These are phyloP conservation scores for Agrenia bidenticulata DNA, from an alignment of 2,888 invertebrate species.

Conservation along the genomic window DNA sequence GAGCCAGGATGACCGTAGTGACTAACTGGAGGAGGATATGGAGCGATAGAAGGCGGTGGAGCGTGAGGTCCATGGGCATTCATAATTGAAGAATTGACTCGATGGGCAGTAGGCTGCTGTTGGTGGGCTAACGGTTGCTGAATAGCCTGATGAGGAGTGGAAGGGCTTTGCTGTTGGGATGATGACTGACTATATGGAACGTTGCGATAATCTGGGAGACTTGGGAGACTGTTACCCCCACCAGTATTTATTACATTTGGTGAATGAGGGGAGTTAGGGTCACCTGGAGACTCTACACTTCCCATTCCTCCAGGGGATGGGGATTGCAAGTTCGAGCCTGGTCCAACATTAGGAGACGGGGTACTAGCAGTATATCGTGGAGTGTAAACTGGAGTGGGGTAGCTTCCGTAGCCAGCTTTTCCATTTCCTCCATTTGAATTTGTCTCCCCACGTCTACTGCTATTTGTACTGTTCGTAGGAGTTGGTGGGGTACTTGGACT, in stretches of 20 bases:
- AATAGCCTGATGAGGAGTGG: slow-evolving; percentile 24
- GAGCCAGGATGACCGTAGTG: slow-evolving; percentile 26
- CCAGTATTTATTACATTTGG: slow-evolving; percentile 35
- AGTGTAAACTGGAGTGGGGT: slow-evolving; percentile 34
- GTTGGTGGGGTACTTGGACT: slow-evolving; percentile 48
- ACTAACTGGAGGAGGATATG: slow-evolving; percentile 25
- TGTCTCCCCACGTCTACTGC: slow-evolving; percentile 53
- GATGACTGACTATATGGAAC: not conserved
- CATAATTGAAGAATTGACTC: not conserved
- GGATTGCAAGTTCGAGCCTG: slow-evolving; percentile 30
- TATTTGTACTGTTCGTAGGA: slow-evolving; percentile 59
- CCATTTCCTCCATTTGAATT: slow-evolving; percentile 5
- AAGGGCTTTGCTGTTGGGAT: slow-evolving; percentile 24
- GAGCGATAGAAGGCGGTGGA: slow-evolving; percentile 34
- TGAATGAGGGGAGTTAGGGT: slow-evolving; percentile 38
- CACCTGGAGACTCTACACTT: slow-evolving; percentile 33
- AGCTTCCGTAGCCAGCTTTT: slow-evolving; percentile 22
- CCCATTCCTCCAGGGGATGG: slow-evolving; percentile 36
- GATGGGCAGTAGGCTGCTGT: slow-evolving; percentile 19
- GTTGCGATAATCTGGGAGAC: slow-evolving; percentile 32
- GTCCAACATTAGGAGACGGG: slow-evolving; percentile 40
- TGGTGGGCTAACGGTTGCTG: slow-evolving; percentile 7
- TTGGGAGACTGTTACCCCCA: slow-evolving; percentile 1
- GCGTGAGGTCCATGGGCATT: slow-evolving; percentile 28
- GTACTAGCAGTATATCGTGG: slow-evolving; percentile 41